These are phyloP conservation scores for Drosophila melanosoma DNA, from an alignment of 2,888 invertebrate species.

Conservation along the genomic window DNA sequence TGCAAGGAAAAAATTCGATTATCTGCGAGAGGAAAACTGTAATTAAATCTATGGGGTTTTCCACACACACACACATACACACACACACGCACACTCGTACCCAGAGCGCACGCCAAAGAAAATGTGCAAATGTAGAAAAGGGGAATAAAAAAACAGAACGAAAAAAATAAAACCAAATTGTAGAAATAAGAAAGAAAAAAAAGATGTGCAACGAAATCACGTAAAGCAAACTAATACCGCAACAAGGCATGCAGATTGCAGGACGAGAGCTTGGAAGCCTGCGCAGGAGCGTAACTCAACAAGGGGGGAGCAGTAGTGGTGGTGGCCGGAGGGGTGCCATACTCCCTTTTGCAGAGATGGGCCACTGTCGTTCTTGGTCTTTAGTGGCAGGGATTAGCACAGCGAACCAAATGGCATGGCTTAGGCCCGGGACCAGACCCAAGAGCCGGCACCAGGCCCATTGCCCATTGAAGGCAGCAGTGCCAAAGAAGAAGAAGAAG, in stretches of 20 bases:
- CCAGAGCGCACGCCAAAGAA: conserved; percentile 63
- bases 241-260: conserved; percentile 80
- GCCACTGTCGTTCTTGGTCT: conserved; percentile 63
- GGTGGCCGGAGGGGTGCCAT: too few relatives aligned
- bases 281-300: conserved; percentile 42
- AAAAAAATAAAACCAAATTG: conserved; percentile 25
- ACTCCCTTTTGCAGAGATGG: conserved; percentile 3
- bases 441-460: conserved; percentile 2
- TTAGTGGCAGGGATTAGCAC: conserved; percentile 78
- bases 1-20: conserved; percentile 80
- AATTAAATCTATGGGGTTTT: conserved; percentile 83
- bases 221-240: conserved; percentile 83
- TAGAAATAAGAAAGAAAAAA: conserved; percentile 13
- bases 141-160: conserved; percentile 2
- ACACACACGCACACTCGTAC: conserved; percentile 1
- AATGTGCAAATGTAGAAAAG: conserved; percentile 55
- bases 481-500: conserved; percentile 78
- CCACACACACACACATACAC: conserved; percentile 31
- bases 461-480: conserved; percentile 30
- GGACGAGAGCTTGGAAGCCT: conserved; percentile 32
- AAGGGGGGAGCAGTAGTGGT: background rate
- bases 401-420: conserved; percentile 78
- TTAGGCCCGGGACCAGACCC: conserved; percentile 61
- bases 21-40: conserved; percentile 83
- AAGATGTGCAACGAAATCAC: conserved; percentile 78